Percentiles rank a stretch among this genome's conserved stretches.
Conservation (phyloP, 1,140 invertebrate species). For the Ooceraea biroi region DNA sequence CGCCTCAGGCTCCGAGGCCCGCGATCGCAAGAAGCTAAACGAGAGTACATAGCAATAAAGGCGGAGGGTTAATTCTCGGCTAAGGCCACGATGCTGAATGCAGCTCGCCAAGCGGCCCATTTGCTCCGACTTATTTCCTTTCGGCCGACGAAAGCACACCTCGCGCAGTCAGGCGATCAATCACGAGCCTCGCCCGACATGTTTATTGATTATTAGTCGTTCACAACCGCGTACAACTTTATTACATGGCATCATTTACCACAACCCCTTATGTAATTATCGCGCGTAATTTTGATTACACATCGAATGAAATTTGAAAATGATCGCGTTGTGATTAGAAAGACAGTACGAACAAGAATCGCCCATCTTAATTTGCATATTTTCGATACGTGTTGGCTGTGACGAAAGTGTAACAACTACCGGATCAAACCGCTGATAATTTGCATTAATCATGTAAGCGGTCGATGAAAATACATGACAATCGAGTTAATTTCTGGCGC, state of each 20-base stretch:
- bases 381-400: no score
- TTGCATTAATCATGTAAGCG: no score
- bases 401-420: no score
- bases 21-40: conserved; percentile 63
- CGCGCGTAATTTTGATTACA: no score
- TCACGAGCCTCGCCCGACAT: conserved; percentile 6
- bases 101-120: conserved; percentile 41
- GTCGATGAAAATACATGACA: background rate
- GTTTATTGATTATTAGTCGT: conserved; percentile 25
- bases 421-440: no score
- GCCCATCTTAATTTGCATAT: no score
- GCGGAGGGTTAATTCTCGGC: conserved; percentile 53
- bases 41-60: conserved; percentile 59
- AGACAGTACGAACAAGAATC: no score
- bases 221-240: conserved; percentile 18
- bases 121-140: conserved; percentile 58
- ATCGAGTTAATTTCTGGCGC: background rate
- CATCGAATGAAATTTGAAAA: no score
- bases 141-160: conserved; percentile 17
- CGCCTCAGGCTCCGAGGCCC: conserved; percentile 17
- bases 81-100: conserved; percentile 48
- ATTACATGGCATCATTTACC: background rate
- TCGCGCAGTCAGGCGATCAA: conserved; percentile 41
- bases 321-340: no score
- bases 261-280: background rate